A percentile compares a stretch with the other conserved stretches of the same genome.
Evolutionary conservation across 2,797 vertebrate species (phyloP).

Genomic region (Microcaecilia unicolor): DNA sequence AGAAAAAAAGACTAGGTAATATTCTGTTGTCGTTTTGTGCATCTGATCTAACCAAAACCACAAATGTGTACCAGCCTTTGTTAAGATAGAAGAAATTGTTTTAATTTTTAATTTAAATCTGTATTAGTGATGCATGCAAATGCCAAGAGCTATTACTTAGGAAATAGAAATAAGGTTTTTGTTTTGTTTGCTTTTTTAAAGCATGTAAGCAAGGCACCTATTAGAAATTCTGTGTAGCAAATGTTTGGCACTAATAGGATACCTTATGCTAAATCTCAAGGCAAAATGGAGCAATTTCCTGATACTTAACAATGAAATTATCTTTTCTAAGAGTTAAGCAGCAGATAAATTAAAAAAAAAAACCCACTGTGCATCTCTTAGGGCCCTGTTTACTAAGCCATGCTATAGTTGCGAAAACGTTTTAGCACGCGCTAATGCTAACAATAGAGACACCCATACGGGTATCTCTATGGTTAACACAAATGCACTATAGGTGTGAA

Average conservation of each 20-base stretch:
- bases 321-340: no score
- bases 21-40: not conserved
- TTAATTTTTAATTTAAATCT: not conserved
- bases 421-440: no score
- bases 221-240: not conserved
- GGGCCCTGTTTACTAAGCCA: no score
- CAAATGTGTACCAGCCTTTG: no score
- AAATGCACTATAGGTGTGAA: slow-evolving; percentile 32
- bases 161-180: slow-evolving; percentile 9
- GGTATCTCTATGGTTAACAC: no score
- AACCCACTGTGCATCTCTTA: no score
- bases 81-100: not conserved
- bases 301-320: not conserved
- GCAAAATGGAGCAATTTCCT: no score
- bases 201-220: not conserved
- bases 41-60: slow-evolving; percentile 4
- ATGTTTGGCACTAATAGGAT: not conserved
- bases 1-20: not conserved
- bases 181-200: not conserved
- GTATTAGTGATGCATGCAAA: slow-evolving; percentile 5
- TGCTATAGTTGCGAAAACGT: no score
- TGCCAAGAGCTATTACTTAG: slow-evolving; percentile 2
- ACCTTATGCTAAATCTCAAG: slow-evolving; percentile 8
- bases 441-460: no score
- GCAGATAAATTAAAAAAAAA: no score